Evolutionary conservation across 1,140 invertebrate genomes (phyloP).

Genomic region (Halesus radiatus): DNA sequence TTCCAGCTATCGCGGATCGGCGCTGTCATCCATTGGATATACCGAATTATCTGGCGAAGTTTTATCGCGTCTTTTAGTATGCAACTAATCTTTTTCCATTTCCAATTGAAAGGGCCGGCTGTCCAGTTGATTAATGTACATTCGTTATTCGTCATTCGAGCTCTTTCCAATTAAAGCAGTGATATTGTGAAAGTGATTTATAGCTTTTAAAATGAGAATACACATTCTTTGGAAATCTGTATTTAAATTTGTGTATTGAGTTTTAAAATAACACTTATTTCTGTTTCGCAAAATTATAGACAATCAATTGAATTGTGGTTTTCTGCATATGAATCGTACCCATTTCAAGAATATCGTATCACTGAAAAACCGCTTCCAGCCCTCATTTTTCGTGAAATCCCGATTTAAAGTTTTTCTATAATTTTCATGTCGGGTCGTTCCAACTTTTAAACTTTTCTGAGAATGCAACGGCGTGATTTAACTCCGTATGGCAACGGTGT

Average conservation of each 20-base stretch:
- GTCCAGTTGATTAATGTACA: constrained; percentile 17
- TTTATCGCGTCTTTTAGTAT: constrained; percentile 20
- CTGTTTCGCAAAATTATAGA: too few species aligned
- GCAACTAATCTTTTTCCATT: constrained; percentile 22
- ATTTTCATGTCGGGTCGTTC: constrained; percentile 48
- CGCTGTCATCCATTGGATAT: constrained; percentile 32
- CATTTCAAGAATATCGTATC: not conserved
- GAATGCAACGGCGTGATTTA: constrained; percentile 39
- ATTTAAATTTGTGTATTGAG: too few species aligned
- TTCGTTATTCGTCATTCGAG: constrained; percentile 1
- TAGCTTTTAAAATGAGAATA: not conserved
- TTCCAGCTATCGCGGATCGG: constrained; percentile 33
- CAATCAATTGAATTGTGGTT: not conserved
- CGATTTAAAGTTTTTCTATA: constrained; percentile 48
- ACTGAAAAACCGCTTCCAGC: not conserved
- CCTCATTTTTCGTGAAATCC: constrained; percentile 17
- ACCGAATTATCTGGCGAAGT: constrained; percentile 16
- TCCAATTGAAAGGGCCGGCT: not conserved
- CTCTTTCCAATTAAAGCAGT: not conserved
- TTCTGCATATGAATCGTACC: not conserved
- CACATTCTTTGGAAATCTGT: too few species aligned
- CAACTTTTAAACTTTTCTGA: constrained; percentile 35
- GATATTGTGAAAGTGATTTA: not conserved
- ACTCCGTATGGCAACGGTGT: not conserved
- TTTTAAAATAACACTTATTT: too few species aligned